These are phyloP conservation scores for Rachycentron canadum DNA, from an alignment of 2,797 vertebrate genomes.

Conservation along the genomic window DNA sequence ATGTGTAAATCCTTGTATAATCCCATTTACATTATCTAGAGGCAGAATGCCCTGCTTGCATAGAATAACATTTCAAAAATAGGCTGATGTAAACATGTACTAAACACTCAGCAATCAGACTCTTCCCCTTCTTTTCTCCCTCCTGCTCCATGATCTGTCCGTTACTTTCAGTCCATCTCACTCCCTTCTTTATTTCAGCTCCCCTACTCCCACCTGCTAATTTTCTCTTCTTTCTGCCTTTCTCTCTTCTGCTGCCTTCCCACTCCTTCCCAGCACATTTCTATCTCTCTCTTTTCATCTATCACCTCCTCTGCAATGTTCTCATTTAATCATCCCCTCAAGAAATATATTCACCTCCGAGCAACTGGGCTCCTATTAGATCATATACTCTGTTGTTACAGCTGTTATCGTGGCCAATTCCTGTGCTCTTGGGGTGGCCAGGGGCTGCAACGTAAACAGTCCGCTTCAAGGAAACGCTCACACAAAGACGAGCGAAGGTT, in stretches of 20 bases:
- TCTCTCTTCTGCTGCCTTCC: slow-evolving; percentile 75
- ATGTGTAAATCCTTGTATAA: not conserved
- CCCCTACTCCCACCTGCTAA: slow-evolving; percentile 80
- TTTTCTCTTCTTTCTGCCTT: slow-evolving; percentile 79
- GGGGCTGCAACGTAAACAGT: slow-evolving; percentile 51
- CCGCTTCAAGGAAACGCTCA: slow-evolving; percentile 49
- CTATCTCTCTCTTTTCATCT: slow-evolving; percentile 82
- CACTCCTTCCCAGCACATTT: slow-evolving; percentile 84
- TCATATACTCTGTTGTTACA: slow-evolving; percentile 79
- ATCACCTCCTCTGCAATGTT: slow-evolving; percentile 88
- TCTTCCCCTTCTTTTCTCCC: slow-evolving; percentile 50
- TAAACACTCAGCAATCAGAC: slow-evolving; percentile 61
- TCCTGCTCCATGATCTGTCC: slow-evolving; percentile 62
- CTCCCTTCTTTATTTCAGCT: slow-evolving; percentile 66
- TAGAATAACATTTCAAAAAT: slow-evolving; percentile 18
- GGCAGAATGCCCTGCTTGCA: not conserved
- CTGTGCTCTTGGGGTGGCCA: slow-evolving; percentile 64
- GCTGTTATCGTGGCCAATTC: slow-evolving; percentile 77
- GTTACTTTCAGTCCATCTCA: slow-evolving; percentile 63
- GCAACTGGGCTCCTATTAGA: slow-evolving; percentile 80
- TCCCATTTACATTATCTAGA: slow-evolving; percentile 7
- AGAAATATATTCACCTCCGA: slow-evolving; percentile 85
- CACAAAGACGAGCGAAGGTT: slow-evolving; percentile 31
- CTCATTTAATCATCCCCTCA: slow-evolving; percentile 88
- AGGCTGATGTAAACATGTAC: slow-evolving; percentile 17